These are phyloP conservation scores for Pao palembangensis DNA, from an alignment of 2,113 vertebrate species.

Conservation along the genomic window DNA sequence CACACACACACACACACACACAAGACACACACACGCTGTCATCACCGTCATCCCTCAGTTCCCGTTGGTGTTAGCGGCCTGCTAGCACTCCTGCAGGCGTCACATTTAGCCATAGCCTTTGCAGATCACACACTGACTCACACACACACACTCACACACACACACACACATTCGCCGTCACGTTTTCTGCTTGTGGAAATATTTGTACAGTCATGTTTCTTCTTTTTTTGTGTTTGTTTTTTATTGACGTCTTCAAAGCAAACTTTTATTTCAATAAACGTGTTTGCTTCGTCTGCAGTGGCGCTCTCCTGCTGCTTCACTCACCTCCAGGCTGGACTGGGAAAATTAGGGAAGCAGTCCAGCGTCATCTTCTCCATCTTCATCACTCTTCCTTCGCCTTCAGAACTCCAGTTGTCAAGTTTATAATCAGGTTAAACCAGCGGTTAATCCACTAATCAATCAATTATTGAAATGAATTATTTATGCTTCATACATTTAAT, in stretches of 20 bases:
- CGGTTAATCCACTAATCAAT: too few relatives aligned
- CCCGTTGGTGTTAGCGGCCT: conserved; percentile 12
- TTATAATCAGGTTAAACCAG: too few relatives aligned
- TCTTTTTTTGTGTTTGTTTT: conserved; percentile 31
- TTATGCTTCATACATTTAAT: too few relatives aligned
- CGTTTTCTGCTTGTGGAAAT: conserved; percentile 1
- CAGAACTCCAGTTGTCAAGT: too few relatives aligned
- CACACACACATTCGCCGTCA: too few relatives aligned
- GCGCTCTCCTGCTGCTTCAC: conserved; percentile 61
- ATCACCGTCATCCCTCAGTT: conserved; percentile 7
- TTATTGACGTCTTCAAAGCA: conserved; percentile 44
- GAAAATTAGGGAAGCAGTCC: conserved; percentile 26
- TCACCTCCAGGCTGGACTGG: conserved; percentile 46
- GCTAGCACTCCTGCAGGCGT: conserved; percentile 23
- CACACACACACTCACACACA: too few relatives aligned
- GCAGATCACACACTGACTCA: too few relatives aligned
- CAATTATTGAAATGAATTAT: too few relatives aligned
- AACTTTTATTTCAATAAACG: conserved; percentile 77
- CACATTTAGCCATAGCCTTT: conserved; percentile 30
- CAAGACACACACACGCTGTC: conserved; percentile 17
- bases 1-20: conserved; percentile 5
- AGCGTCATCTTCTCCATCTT: conserved; percentile 34
- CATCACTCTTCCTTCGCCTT: too few relatives aligned
- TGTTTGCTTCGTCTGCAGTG: conserved; percentile 51
- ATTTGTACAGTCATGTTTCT: not conserved